These are phyloP conservation scores for Pterostichus madidus DNA, from an alignment of 2,888 invertebrate genomes.

Conservation along the genomic window DNA sequence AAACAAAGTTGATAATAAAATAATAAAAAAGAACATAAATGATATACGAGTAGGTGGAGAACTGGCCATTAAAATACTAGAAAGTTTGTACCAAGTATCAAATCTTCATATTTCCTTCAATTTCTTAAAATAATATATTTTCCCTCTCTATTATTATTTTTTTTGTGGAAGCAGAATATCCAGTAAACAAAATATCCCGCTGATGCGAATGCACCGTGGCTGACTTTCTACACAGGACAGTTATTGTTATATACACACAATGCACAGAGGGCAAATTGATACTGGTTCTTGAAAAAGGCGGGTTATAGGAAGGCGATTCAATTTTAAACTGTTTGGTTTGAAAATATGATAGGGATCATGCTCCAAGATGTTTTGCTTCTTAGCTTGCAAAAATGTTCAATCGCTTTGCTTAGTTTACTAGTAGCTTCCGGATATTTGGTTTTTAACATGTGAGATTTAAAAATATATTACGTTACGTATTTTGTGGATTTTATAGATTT, in stretches of 20 bases:
- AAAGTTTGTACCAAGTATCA: no score
- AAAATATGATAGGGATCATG: conserved; percentile 53
- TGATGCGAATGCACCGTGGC: neutral
- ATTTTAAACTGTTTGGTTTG: conserved; percentile 54
- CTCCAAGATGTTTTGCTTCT: conserved; percentile 46
- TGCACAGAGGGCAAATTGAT: conserved; percentile 27
- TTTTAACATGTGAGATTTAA: conserved; percentile 6
- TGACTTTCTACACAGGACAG: conserved; percentile 7
- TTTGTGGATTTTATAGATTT: no score
- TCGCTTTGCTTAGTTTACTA: conserved; percentile 44
- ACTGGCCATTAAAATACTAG: no score
- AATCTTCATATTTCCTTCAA: no score
- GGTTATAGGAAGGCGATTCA: conserved; percentile 47
- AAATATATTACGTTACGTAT: neutral
- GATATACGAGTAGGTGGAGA: no score
- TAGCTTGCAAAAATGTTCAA: conserved; percentile 49
- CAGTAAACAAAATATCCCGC: conserved; percentile 28
- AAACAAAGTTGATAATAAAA: no score
- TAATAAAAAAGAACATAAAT: no score
- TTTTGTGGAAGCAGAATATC: conserved; percentile 7
- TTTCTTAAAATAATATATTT: no score
- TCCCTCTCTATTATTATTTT: no score
- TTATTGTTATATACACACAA: conserved; percentile 29
- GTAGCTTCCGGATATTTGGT: conserved; percentile 12
- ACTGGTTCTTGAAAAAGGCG: conserved; percentile 43